phyloP scores from a whole-genome alignment of 2,888 invertebrate species.

The Oscheius sp. region DNA sequence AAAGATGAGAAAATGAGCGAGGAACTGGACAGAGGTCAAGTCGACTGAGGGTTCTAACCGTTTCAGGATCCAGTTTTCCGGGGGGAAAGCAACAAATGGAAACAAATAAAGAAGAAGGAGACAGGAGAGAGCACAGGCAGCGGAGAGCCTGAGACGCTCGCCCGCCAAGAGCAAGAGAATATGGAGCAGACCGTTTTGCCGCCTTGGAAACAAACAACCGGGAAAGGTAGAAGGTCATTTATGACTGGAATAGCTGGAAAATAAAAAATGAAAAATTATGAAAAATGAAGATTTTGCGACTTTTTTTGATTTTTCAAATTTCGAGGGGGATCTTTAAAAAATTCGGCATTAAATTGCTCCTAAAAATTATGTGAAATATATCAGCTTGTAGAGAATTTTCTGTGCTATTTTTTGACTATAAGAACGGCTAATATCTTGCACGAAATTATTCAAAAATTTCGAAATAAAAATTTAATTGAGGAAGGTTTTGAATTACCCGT shows the following conservation, averaged over 20 bases:
- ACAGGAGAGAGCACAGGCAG: not conserved
- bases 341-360: not conserved
- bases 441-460: no score
- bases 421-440: no score
- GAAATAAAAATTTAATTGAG: no score
- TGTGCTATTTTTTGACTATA: no score
- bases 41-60: not conserved
- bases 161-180: no score
- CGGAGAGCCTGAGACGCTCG: not conserved
- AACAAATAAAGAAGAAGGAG: constrained; percentile 16
- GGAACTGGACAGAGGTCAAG: not conserved
- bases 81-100: constrained; percentile 36
- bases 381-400: no score
- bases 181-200: not conserved
- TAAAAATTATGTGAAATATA: no score
- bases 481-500: no score
- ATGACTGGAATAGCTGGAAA: not conserved
- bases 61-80: constrained; percentile 20
- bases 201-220: no score
- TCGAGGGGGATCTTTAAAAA: not conserved
- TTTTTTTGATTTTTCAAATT: not conserved
- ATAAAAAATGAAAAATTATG: not conserved
- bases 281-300: not conserved
- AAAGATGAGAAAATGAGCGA: not conserved
- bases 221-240: no score